Percentiles rank a stretch among this genome's conserved stretches.
These are phyloP conservation scores for Sardina pilchardus DNA, from an alignment of 2,113 vertebrate genomes.

Conservation along the genomic window DNA sequence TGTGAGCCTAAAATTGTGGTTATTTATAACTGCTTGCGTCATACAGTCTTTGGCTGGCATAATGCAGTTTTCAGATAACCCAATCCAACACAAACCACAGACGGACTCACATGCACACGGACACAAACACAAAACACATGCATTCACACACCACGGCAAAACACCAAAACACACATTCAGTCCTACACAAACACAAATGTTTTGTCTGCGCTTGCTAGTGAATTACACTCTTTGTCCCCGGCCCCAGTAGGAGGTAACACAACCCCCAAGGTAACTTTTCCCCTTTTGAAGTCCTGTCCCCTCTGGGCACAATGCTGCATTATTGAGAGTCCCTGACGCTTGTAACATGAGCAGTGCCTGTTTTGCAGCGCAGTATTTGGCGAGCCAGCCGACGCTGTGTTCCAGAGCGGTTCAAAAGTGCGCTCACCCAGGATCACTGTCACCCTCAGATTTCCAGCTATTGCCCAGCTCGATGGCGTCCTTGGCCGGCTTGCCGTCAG, in stretches of 20 bases:
- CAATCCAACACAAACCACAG: background rate
- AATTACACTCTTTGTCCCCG: background rate
- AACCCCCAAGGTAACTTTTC: slow-evolving; percentile 5
- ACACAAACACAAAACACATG: background rate
- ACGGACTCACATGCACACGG: background rate
- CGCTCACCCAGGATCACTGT: slow-evolving; percentile 72
- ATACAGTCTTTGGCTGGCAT: background rate
- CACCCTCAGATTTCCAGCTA: slow-evolving; percentile 79
- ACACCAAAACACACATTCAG: background rate
- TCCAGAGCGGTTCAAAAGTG: background rate
- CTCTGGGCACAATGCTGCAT: background rate
- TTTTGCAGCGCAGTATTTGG: background rate
- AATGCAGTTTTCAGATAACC: background rate
- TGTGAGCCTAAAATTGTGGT: background rate
- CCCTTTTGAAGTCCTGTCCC: background rate
- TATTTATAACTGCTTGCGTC: background rate
- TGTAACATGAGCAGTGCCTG: background rate
- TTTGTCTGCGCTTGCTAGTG: background rate
- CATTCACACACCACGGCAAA: background rate
- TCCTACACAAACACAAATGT: background rate
- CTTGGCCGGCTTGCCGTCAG: slow-evolving; percentile 66
- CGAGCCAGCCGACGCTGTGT: background rate
- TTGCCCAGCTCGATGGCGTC: slow-evolving; percentile 73
- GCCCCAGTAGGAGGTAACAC: background rate
- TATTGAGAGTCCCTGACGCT: background rate